These are phyloP conservation scores for Elgaria multicarinata DNA, from an alignment of 2,113 vertebrate genomes.

Conservation along the genomic window DNA sequence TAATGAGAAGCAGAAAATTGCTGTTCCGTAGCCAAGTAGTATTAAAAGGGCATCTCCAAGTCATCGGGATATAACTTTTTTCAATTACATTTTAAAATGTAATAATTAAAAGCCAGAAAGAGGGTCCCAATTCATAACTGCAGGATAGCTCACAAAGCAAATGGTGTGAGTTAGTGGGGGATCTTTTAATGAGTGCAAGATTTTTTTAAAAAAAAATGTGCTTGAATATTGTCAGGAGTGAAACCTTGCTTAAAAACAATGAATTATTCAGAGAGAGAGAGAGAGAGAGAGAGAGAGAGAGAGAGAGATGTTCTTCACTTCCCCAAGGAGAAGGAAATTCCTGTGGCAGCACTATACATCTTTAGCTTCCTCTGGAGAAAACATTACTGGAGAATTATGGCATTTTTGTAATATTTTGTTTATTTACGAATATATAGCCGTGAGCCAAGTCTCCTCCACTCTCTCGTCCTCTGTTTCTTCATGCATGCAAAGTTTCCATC, in stretches of 20 bases:
- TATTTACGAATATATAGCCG: neutral
- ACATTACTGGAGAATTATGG: neutral
- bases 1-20: conserved; percentile 65
- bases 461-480: neutral
- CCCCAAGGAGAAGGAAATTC: neutral
- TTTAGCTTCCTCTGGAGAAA: neutral
- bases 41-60: conserved; percentile 59
- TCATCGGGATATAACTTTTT: conserved; percentile 57
- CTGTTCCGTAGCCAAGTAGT: conserved; percentile 46
- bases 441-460: neutral
- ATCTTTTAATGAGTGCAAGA: conserved; percentile 27
- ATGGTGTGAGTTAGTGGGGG: conserved; percentile 11
- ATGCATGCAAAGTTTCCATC: too few species aligned
- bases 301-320: neutral
- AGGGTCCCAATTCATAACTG: conserved; percentile 38
- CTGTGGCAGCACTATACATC: neutral
- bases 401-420: neutral
- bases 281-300: neutral
- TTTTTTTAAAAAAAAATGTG: conserved; percentile 11
- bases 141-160: conserved; percentile 40
- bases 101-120: conserved; percentile 50
- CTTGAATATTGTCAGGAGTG: neutral
- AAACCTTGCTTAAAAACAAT: neutral
- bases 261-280: neutral
- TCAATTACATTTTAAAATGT: conserved; percentile 67